A percentile compares a stretch with the other conserved stretches of the same genome.
Conservation (phyloP, 2,797 vertebrate species). For the Mionectes olivaceus region DNA sequence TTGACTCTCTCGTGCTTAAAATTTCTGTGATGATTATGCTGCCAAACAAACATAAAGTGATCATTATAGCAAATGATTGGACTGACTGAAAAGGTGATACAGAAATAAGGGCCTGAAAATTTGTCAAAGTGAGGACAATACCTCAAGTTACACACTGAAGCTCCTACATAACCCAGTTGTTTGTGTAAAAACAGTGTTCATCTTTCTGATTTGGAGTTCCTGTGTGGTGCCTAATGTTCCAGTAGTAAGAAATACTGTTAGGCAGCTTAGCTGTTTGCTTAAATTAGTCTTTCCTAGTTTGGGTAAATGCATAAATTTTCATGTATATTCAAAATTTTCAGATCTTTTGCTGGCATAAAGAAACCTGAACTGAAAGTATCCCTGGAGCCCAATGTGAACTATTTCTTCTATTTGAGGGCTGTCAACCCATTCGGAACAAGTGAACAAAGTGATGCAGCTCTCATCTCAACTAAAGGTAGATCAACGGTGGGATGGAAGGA, state of each 20-base stretch:
- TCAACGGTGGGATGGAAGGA: not conserved
- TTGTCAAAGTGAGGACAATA: not conserved
- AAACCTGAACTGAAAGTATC: slow-evolving; percentile 85
- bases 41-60: not conserved
- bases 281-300: not conserved
- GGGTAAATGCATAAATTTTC: not conserved
- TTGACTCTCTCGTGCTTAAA: not conserved
- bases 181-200: not conserved
- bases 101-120: not conserved
- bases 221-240: not conserved
- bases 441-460: slow-evolving; percentile 94
- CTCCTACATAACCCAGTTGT: not conserved
- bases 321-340: slow-evolving; percentile 66
- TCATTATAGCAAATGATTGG: not conserved
- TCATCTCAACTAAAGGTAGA: slow-evolving; percentile 95
- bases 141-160: not conserved
- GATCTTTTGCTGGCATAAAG: slow-evolving; percentile 90
- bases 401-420: slow-evolving; percentile 95
- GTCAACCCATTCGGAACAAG: slow-evolving; percentile 89
- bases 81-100: not conserved
- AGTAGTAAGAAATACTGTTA: not conserved
- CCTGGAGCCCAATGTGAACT: slow-evolving; percentile 92
- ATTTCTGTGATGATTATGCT: not conserved
- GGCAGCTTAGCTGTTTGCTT: not conserved
- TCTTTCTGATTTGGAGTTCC: not conserved